These are phyloP conservation scores for Ascidia mentula DNA, from an alignment of 23 tunicate genomes.

Conservation along the genomic window DNA sequence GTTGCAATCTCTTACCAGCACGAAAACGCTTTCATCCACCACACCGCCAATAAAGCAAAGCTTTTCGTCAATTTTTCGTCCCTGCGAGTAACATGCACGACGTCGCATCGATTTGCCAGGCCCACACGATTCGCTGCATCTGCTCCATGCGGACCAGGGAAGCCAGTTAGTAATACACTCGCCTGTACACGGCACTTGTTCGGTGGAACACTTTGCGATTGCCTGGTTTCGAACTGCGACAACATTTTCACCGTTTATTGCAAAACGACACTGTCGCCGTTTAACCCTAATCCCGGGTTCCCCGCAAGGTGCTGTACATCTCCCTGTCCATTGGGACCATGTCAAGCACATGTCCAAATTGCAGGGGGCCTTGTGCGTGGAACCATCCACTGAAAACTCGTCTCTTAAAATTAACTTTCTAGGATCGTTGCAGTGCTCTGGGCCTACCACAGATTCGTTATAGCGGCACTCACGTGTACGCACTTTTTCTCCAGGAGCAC, in stretches of 20 bases:
- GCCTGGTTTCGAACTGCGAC: neutral
- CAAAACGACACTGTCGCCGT: neutral
- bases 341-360: neutral
- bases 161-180: neutral
- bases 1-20: neutral
- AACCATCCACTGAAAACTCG: neutral
- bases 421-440: neutral
- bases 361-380: neutral
- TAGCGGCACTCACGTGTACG: conserved; percentile 1
- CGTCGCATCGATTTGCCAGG: neutral
- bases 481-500: conserved; percentile 22
- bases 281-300: neutral
- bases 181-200: neutral
- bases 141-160: conserved; percentile 1
- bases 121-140: neutral
- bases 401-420: neutral
- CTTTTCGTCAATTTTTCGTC: conserved; percentile 3
- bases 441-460: neutral
- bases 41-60: neutral
- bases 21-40: neutral
- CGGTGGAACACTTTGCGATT: neutral
- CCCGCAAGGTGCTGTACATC: neutral
- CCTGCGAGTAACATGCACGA: neutral
- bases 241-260: neutral
- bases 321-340: neutral